Conservation (phyloP, 1,140 invertebrate genomes). For the Metaphire vulgaris region DNA sequence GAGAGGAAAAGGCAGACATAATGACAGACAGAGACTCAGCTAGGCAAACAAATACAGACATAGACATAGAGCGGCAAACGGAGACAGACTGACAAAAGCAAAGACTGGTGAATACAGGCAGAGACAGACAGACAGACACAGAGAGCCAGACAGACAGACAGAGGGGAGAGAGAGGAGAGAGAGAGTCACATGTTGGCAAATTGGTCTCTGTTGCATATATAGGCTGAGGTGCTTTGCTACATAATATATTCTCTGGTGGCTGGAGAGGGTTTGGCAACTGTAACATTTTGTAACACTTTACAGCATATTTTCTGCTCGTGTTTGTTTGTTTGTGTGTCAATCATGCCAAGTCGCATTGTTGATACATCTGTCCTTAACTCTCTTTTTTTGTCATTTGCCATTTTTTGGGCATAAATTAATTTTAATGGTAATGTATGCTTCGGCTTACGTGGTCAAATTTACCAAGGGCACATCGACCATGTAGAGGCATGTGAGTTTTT, state of each 20-base stretch:
- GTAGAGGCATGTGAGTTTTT: too few relatives aligned
- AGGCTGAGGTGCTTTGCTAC: neutral
- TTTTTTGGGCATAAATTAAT: too few relatives aligned
- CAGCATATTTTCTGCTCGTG: too few relatives aligned
- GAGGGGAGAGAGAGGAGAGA: neutral
- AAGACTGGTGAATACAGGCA: neutral
- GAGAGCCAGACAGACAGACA: neutral
- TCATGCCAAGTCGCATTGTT: too few relatives aligned
- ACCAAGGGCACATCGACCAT: too few relatives aligned
- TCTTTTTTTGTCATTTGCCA: too few relatives aligned
- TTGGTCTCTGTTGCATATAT: neutral
- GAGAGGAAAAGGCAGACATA: neutral
- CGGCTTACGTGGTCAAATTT: too few relatives aligned
- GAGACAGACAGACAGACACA: neutral
- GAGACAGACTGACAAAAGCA: neutral
- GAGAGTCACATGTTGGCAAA: neutral
- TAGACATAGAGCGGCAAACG: neutral
- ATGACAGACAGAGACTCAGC: neutral
- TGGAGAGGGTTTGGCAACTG: too few relatives aligned
- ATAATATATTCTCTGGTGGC: neutral
- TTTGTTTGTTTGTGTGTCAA: too few relatives aligned
- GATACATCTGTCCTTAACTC: too few relatives aligned
- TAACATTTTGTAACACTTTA: too few relatives aligned
- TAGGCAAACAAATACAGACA: neutral
- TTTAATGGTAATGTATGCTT: too few relatives aligned